Conservation (phyloP, 2,113 vertebrate genomes). For the Heteronetta atricapilla region DNA sequence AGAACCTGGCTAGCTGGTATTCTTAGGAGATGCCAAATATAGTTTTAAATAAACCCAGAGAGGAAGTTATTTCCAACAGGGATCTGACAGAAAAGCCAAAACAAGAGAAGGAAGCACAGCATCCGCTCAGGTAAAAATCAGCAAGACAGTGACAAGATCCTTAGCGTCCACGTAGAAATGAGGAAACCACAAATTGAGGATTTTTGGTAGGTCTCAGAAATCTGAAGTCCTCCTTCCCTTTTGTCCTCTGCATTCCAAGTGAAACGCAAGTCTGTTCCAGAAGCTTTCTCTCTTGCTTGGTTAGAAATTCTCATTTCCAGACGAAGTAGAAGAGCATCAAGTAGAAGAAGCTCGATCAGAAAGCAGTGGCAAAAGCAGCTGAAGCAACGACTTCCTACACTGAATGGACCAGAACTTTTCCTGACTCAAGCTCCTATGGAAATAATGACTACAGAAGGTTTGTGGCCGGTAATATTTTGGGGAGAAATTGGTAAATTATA, state of each 20-base stretch:
- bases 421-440: not conserved
- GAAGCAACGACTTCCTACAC: not conserved
- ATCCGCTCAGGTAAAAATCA: not conserved
- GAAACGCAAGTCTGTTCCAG: not conserved
- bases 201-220: not conserved
- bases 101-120: not conserved
- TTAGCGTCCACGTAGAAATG: not conserved
- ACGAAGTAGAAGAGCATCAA: fast-evolving
- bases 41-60: not conserved
- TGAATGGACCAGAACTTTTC: not conserved
- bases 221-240: not conserved
- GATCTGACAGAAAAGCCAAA: not conserved
- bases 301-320: not conserved
- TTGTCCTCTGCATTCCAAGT: not conserved
- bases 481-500: fast-evolving
- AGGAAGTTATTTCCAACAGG: not conserved
- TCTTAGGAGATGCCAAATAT: not conserved
- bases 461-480: not conserved
- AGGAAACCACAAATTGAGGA: fast-evolving
- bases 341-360: not conserved
- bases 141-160: not conserved
- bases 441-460: not conserved
- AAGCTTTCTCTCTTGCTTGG: not conserved
- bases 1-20: not conserved
- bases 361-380: not conserved